Conservation (phyloP, 1,140 invertebrate species). For the Diorhabda elongata region DNA sequence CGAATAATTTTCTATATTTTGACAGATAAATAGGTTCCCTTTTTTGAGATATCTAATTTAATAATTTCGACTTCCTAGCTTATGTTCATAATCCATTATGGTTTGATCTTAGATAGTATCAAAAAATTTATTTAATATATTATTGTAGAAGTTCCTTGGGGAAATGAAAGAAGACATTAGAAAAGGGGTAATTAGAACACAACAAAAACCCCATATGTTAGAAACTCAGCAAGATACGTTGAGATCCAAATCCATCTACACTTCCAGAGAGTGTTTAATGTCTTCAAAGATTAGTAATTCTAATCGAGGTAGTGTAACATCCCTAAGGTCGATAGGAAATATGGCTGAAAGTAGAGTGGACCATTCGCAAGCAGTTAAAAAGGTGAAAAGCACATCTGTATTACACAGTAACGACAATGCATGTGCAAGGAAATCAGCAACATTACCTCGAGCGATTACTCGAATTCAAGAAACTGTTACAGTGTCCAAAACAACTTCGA, state of each 20-base stretch:
- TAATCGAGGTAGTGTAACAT: constrained; percentile 8
- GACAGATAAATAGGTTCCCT: too few relatives aligned
- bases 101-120: too few relatives aligned
- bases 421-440: constrained; percentile 14
- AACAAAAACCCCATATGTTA: constrained; percentile 31
- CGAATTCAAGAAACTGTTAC: constrained; percentile 27
- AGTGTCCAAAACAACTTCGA: constrained; percentile 29
- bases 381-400: constrained; percentile 13
- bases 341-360: constrained; percentile 2
- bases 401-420: neutral
- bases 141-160: constrained; percentile 23
- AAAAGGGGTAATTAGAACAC: constrained; percentile 28
- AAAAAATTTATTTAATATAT: neutral
- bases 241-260: constrained; percentile 18
- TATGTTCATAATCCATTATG: too few relatives aligned
- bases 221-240: constrained; percentile 27
- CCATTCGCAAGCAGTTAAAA: constrained; percentile 9
- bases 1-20: too few relatives aligned
- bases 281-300: constrained; percentile 10
- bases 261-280: constrained; percentile 20
- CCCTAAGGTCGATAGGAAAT: neutral
- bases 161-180: constrained; percentile 28
- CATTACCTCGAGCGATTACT: constrained; percentile 20
- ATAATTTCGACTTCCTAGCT: too few relatives aligned
- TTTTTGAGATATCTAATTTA: too few relatives aligned